phyloP scores from a whole-genome alignment of 2,797 vertebrate species.

The Falco biarmicus region DNA sequence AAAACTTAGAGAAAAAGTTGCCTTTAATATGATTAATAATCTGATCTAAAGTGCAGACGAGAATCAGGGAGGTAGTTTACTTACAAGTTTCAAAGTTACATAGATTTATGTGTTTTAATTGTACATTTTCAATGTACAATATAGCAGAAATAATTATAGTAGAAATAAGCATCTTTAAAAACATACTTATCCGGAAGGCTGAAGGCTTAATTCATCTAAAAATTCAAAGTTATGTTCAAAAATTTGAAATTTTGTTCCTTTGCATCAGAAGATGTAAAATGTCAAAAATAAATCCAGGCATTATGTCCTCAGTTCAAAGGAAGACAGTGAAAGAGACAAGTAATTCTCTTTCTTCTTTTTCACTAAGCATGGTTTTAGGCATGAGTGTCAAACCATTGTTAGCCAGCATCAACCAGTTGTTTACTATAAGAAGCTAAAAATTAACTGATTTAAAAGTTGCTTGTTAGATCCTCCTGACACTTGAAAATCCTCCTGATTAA shows the following conservation, averaged over 20 bases:
- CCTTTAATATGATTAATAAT: neutral
- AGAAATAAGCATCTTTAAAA: neutral
- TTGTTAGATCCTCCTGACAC: neutral
- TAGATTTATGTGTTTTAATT: neutral
- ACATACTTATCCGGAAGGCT: neutral
- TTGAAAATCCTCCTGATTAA: neutral
- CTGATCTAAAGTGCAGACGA: neutral
- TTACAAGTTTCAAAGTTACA: neutral
- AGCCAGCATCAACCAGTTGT: neutral
- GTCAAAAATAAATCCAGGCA: neutral
- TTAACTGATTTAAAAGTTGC: neutral
- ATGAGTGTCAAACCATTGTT: neutral
- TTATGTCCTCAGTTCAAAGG: slow-evolving; percentile 1
- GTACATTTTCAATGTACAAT: neutral
- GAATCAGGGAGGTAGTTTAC: neutral
- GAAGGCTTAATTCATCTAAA: neutral
- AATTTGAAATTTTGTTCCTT: neutral
- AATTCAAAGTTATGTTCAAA: neutral
- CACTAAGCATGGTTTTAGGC: neutral
- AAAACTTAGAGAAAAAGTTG: neutral
- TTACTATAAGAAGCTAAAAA: neutral
- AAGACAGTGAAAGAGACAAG: neutral
- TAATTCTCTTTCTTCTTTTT: neutral
- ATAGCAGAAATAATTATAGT: neutral
- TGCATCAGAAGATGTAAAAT: neutral